Conservation (phyloP, 2,888 invertebrate species). For the Tinea semifulvella region DNA sequence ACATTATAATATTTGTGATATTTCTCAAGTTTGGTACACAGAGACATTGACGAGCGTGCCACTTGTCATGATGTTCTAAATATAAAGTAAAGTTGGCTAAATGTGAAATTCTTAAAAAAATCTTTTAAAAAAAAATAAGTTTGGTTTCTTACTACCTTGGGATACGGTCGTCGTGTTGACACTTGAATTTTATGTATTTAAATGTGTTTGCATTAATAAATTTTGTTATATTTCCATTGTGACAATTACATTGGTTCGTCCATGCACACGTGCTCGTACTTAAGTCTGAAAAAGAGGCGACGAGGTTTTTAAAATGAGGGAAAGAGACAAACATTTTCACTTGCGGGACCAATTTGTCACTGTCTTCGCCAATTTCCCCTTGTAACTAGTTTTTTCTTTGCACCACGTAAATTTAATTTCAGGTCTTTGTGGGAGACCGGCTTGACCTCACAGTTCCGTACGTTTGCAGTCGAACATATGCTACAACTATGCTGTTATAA, state of each 20-base stretch:
- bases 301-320: neutral
- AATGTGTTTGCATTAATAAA: neutral
- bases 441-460: conserved; percentile 29
- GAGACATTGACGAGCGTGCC: too few relatives aligned
- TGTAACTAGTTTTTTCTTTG: conserved; percentile 65
- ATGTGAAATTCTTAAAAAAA: neutral
- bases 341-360: conserved; percentile 56
- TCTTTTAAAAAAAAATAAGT: neutral
- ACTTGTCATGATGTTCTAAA: too few relatives aligned
- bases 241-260: conserved; percentile 9
- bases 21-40: too few relatives aligned
- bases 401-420: conserved; percentile 63
- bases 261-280: conserved; percentile 4
- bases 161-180: too few relatives aligned
- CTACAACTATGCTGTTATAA: too few relatives aligned
- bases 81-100: too few relatives aligned
- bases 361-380: conserved; percentile 63
- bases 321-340: conserved; percentile 8
- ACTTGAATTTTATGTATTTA: neutral
- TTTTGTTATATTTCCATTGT: conserved; percentile 2
- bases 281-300: conserved; percentile 1
- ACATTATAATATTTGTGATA: neutral
- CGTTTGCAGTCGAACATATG: too few relatives aligned
- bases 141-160: too few relatives aligned
- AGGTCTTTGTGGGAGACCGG: conserved; percentile 49